Evolutionary conservation across 2,797 vertebrate species (phyloP), one percentile per base, ranked within the genome.

Genomic region (Philypnodon macrostomus): DNA sequence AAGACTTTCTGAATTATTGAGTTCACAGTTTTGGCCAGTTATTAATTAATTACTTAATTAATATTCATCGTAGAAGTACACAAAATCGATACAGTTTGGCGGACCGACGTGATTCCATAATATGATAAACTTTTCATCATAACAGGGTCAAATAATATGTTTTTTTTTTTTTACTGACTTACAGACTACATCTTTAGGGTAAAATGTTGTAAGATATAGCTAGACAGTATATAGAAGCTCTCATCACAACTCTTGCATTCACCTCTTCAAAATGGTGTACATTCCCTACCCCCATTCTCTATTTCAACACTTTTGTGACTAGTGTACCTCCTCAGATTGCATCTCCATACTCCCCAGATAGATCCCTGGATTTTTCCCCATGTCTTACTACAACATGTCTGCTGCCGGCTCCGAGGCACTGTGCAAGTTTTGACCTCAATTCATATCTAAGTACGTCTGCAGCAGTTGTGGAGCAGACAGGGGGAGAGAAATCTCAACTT

Each of bases 391-490:
- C 58, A 33, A 12, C 58, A 31, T 32, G 54, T 75, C 58, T 64
- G 58, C 70, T 26, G 36, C 70, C 19, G 36, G 57, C 63, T 69
- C 58, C 21, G 35, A 19, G 18, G 56, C 60, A 32, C 51, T 40
- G 67, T 65, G 70, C 51, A 50, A 56, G 72, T 74, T 85, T 56
- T 85, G 83, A 87, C 85, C 83, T 81, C 77, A 75, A 77, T 87
- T 85, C 78, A 61, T 66, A 69, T 40, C 59, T 56, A 54, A 41
- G 62, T 58, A 65, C 58, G 38, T 57, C 42, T 69, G 61, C 42
- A 0, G 38, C 73, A 55, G 67, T 65, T 35, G n/a, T 45, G 40
- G 72, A 1, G 56, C 73, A 70, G 67, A 72, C 65, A 65, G 78
- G 59, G 4, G 36, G 13, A 12, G 67, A 48, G 50, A 41, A 47